Percentiles rank a stretch among this genome's conserved stretches.
phyloP scores from a whole-genome alignment of 2,888 invertebrate species.

The Dicyrtomina minuta region DNA sequence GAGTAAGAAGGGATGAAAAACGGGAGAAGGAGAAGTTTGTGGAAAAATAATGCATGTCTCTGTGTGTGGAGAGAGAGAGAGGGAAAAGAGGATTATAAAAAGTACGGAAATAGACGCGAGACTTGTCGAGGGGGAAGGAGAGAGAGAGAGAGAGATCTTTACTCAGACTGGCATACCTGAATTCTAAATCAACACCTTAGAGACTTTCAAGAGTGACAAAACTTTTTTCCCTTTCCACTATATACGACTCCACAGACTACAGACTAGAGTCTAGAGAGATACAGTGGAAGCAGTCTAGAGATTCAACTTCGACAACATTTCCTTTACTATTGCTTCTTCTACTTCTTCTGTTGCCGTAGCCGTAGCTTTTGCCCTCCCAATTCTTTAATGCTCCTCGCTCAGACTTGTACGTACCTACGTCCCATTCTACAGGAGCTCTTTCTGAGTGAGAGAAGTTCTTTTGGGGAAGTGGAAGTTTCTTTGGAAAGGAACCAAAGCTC shows the following conservation, averaged over 20 bases:
- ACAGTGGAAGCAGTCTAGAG: no score
- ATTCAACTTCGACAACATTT: no score
- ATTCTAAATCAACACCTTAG: slow-evolving; percentile 50
- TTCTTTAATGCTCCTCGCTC: neutral
- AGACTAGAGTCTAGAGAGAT: no score
- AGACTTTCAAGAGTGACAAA: slow-evolving; percentile 41
- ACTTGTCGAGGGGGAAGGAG: slow-evolving; percentile 29
- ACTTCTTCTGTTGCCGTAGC: no score
- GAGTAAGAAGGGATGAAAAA: slow-evolving; percentile 11
- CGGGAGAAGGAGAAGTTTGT: slow-evolving; percentile 19
- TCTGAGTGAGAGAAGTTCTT: no score
- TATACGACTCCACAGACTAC: no score
- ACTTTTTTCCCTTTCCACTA: slow-evolving; percentile 36
- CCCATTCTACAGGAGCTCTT: no score
- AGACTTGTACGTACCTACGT: neutral
- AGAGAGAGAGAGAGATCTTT: no score
- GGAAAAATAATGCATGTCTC: slow-evolving; percentile 37
- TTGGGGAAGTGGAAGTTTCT: no score
- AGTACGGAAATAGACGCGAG: slow-evolving; percentile 42
- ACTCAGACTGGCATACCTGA: slow-evolving; percentile 38
- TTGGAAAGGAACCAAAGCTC: slow-evolving; percentile 26
- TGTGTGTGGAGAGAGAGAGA: no score
- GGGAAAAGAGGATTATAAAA: slow-evolving; percentile 39
- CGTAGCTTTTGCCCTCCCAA: no score
- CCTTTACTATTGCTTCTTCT: no score